Evolutionary conservation across 2,888 invertebrate species (phyloP).

Genomic region (Scaptomyza flava): DNA sequence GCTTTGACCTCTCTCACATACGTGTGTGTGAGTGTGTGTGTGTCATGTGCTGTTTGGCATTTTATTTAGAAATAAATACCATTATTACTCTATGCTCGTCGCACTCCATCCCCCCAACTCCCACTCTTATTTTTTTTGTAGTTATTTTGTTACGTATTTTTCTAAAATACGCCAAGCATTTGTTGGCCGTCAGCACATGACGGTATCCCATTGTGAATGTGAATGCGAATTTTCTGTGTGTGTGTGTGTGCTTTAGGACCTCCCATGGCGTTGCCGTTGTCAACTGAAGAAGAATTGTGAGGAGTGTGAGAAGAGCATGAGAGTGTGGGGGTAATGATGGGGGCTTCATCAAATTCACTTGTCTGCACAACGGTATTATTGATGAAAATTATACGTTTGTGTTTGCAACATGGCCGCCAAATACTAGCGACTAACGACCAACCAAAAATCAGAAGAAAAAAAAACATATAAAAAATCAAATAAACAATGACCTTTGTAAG

Average conservation of each 20-base stretch:
- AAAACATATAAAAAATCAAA: slow-evolving; percentile 9
- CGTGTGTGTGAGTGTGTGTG: slow-evolving; percentile 13
- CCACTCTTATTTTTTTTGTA: slow-evolving; percentile 8
- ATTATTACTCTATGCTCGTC: slow-evolving; percentile 54
- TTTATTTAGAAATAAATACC: slow-evolving; percentile 72
- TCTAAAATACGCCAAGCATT: slow-evolving; percentile 65
- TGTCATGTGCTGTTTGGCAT: slow-evolving; percentile 37
- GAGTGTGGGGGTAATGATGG: slow-evolving; percentile 22
- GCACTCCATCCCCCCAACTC: slow-evolving; percentile 3
- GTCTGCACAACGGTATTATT: slow-evolving; percentile 67
- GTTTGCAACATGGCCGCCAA: slow-evolving; percentile 56
- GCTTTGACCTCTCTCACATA: slow-evolving; percentile 62
- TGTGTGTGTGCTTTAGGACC: slow-evolving; percentile 38
- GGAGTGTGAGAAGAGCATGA: neutral
- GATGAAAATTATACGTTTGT: slow-evolving; percentile 73
- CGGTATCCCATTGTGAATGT: slow-evolving; percentile 57
- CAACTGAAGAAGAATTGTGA: slow-evolving; percentile 9
- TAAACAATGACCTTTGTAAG: slow-evolving; percentile 58
- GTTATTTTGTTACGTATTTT: slow-evolving; percentile 59
- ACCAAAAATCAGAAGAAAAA: neutral
- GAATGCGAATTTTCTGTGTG: slow-evolving; percentile 27
- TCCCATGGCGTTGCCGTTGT: slow-evolving; percentile 51
- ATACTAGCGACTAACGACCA: slow-evolving; percentile 43
- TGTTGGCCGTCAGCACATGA: slow-evolving; percentile 59
- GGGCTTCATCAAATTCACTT: slow-evolving; percentile 70